Percentiles rank a stretch among this genome's conserved stretches.
phyloP scores from a whole-genome alignment of 2,797 vertebrate genomes.

The Myotis vivesi region DNA sequence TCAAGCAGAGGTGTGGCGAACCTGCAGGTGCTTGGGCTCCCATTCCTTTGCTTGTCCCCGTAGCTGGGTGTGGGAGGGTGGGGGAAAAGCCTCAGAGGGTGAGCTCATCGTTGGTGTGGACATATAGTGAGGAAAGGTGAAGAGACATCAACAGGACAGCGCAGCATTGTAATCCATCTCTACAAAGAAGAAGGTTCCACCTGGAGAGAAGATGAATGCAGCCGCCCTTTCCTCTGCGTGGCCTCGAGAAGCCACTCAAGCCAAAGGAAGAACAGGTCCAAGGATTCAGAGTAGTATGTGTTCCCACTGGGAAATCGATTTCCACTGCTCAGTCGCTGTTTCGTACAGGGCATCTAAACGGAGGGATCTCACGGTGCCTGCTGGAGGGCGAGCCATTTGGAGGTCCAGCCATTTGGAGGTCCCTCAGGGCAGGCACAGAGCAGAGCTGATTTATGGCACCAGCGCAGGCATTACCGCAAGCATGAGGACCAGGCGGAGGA shows the following conservation, averaged over 20 bases:
- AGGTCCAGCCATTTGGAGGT: not conserved
- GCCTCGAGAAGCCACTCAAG: not conserved
- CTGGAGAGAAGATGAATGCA: not conserved
- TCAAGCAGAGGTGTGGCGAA: not conserved
- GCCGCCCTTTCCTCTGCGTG: not conserved
- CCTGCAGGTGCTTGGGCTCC: not conserved
- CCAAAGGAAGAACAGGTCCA: not conserved
- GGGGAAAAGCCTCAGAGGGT: not conserved
- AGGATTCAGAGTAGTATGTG: not conserved
- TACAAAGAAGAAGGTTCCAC: not conserved
- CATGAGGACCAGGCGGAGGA: not conserved
- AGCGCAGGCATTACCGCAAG: not conserved
- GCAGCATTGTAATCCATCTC: not conserved
- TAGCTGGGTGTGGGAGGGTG: not conserved
- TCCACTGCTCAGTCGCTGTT: not conserved
- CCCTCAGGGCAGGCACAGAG: not conserved
- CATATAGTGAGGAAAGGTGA: not conserved
- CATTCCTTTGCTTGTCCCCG: not conserved
- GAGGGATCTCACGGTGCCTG: not conserved
- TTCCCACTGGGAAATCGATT: not conserved
- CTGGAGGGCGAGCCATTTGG: not conserved
- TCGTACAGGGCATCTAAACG: not conserved
- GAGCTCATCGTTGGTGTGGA: not conserved
- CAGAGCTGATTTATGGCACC: not conserved
- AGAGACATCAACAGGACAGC: not conserved